These are phyloP conservation scores for Cephus pulcher DNA, from an alignment of 2,888 invertebrate genomes.

Conservation along the genomic window DNA sequence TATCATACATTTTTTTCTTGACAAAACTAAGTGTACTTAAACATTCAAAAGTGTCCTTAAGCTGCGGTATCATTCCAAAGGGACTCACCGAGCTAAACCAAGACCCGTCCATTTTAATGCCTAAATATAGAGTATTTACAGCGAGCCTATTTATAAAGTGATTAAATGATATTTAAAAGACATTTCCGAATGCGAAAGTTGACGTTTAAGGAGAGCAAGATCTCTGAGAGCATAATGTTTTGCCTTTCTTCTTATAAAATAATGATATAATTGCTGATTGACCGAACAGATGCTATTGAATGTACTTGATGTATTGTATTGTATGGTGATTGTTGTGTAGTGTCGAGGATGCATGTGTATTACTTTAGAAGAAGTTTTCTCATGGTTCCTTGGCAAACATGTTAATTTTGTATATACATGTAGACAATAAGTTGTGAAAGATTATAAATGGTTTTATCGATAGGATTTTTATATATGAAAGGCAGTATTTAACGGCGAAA, in stretches of 20 bases:
- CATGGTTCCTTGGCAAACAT: slow-evolving; percentile 19
- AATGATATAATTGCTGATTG: not conserved
- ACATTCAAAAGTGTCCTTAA: not conserved
- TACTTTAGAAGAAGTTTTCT: not conserved
- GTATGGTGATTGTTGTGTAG: not conserved
- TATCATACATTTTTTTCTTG: slow-evolving; percentile 14
- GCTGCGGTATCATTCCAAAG: slow-evolving; percentile 30
- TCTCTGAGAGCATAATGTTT: slow-evolving; percentile 43
- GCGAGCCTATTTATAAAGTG: slow-evolving; percentile 9
- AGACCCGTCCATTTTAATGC: slow-evolving; percentile 57
- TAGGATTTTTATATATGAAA: slow-evolving; percentile 53
- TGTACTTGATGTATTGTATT: not conserved
- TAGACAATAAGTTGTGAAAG: slow-evolving; percentile 43
- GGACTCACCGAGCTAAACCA: slow-evolving; percentile 34
- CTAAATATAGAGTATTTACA: slow-evolving; percentile 31
- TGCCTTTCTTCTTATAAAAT: not conserved
- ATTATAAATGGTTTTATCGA: slow-evolving; percentile 44
- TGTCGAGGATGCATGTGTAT: not conserved
- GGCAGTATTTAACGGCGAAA: slow-evolving; percentile 49
- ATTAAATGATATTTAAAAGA: slow-evolving; percentile 1
- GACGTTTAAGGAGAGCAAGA: slow-evolving; percentile 11
- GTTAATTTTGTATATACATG: slow-evolving; percentile 59
- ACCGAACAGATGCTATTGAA: not conserved
- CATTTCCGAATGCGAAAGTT: slow-evolving; percentile 1
- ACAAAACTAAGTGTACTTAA: slow-evolving; percentile 28